phyloP scores from a whole-genome alignment of 2,797 vertebrate species.

The Pangasius macronema region DNA sequence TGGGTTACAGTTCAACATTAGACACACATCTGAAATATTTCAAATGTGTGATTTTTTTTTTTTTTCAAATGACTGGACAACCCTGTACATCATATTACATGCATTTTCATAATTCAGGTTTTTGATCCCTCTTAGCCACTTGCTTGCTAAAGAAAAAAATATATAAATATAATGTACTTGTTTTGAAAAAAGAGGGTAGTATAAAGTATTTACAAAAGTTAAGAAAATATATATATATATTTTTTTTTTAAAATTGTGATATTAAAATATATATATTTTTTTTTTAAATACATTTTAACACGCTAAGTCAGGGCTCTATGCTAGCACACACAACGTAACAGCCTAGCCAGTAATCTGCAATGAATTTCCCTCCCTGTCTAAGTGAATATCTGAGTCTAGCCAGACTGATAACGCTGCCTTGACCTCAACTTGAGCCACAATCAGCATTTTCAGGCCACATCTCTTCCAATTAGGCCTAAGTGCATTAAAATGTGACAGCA shows the following conservation, averaged over 20 bases:
- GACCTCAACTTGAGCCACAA: conserved; percentile 44
- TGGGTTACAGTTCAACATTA: background rate
- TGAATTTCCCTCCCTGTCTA: conserved; percentile 21
- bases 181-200: background rate
- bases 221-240: background rate
- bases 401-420: conserved; percentile 36
- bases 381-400: conserved; percentile 25
- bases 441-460: conserved; percentile 47
- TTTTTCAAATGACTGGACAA: background rate
- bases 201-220: background rate
- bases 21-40: background rate
- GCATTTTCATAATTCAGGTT: background rate
- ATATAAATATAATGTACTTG: background rate
- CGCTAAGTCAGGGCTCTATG: background rate
- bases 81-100: background rate
- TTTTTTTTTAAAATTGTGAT: background rate
- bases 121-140: background rate
- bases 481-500: conserved; percentile 55
- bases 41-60: background rate
- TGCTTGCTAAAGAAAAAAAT: background rate
- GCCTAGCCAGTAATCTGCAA: background rate
- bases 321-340: conserved; percentile 2
- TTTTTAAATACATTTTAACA: background rate
- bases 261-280: background rate
- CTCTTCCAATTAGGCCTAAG: conserved; percentile 51